phyloP scores from a whole-genome alignment of 2,888 invertebrate genomes.

The Capitulum mitella region DNA sequence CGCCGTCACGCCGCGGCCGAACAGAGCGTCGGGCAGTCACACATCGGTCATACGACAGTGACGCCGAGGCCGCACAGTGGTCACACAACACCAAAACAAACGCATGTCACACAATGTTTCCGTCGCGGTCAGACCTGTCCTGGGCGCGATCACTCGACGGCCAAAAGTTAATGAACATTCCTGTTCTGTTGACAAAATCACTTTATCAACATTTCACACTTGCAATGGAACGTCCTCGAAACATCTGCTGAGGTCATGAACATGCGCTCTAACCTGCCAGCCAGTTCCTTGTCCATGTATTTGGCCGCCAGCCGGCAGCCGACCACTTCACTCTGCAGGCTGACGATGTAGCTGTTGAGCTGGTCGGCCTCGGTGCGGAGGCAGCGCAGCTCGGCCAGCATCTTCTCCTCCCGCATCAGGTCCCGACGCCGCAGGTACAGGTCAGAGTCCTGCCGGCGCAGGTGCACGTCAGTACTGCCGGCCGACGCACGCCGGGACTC shows the following conservation, averaged over 20 bases:
- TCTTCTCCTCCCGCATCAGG: constrained; percentile 45
- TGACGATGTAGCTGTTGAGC: constrained; percentile 61
- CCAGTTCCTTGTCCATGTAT: constrained; percentile 76
- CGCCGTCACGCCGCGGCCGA: not conserved
- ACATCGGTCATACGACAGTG: not conserved
- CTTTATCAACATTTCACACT: no score
- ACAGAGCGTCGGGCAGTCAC: not conserved
- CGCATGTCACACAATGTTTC: no score
- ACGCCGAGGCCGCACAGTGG: no score
- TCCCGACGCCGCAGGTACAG: constrained; percentile 43
- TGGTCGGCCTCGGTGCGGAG: constrained; percentile 61
- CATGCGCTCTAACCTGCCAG: constrained; percentile 53
- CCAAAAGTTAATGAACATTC: no score
- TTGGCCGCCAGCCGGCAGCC: constrained; percentile 77
- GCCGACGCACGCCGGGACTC: no score
- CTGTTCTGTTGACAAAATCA: no score
- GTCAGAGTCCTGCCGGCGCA: constrained; percentile 45
- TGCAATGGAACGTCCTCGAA: no score
- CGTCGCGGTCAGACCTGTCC: no score
- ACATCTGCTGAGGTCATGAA: no score
- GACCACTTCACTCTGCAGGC: constrained; percentile 71
- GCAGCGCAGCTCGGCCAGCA: constrained; percentile 53
- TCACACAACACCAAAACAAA: no score
- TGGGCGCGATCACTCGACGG: no score
- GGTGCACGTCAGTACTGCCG: not conserved